These are phyloP conservation scores for Pseudopipra pipra DNA, from an alignment of 2,113 vertebrate genomes.

Conservation along the genomic window DNA sequence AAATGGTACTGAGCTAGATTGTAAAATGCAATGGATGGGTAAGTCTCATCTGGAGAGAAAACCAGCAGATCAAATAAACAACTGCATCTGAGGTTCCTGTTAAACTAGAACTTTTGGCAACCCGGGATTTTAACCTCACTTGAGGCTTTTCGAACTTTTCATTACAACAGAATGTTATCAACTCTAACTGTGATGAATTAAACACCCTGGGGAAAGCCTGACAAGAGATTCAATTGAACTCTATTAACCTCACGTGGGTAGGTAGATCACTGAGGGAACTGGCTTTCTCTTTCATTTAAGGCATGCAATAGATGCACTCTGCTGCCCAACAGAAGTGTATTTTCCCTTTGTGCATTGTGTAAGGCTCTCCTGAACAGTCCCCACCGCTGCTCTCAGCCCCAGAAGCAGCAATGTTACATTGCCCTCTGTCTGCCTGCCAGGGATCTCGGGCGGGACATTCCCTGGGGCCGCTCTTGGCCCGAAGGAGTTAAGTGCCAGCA, in stretches of 20 bases:
- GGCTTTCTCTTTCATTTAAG: neutral
- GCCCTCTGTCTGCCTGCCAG: conserved; percentile 29
- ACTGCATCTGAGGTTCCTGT: neutral
- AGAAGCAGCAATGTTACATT: conserved; percentile 11
- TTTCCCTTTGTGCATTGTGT: neutral
- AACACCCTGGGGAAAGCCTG: conserved; percentile 19
- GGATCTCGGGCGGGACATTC: neutral
- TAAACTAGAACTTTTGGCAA: neutral
- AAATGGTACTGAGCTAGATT: neutral
- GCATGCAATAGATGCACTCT: neutral
- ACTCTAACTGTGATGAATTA: conserved; percentile 35
- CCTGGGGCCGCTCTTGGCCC: neutral
- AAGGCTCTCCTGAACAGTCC: neutral
- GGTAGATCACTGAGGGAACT: neutral
- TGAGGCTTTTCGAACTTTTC: conserved; percentile 9
- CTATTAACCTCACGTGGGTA: conserved; percentile 10
- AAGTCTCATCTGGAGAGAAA: neutral
- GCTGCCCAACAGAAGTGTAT: neutral
- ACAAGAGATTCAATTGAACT: conserved; percentile 15
- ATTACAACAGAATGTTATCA: conserved; percentile 21
- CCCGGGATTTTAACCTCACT: neutral
- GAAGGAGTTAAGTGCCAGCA: conserved; percentile 55
- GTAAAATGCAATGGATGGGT: neutral
- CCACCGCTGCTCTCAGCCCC: neutral
- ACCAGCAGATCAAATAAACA: neutral